Evolutionary conservation across 2,113 vertebrate genomes (phyloP).

Genomic region (Puffinus mauretanicus): DNA sequence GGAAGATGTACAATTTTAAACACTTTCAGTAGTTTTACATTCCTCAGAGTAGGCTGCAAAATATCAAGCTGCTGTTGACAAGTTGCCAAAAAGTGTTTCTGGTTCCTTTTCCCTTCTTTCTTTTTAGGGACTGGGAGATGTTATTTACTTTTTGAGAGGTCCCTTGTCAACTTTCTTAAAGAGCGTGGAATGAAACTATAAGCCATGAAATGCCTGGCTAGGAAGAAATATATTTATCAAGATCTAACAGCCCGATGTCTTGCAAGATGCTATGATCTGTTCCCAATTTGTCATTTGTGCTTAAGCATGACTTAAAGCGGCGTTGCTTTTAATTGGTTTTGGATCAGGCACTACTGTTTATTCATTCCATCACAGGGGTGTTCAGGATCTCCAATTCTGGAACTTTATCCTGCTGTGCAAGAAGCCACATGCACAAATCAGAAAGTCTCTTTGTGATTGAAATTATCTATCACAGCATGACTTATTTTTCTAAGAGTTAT

Average conservation of each 20-base stretch:
- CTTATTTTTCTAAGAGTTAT: background rate
- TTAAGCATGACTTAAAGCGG: conserved; percentile 1
- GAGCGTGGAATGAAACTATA: background rate
- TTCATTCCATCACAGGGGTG: background rate
- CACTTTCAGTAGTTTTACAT: background rate
- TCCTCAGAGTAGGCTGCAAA: background rate
- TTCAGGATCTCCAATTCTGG: background rate
- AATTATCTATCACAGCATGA: background rate
- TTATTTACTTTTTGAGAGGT: background rate
- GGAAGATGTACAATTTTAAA: background rate
- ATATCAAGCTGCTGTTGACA: background rate
- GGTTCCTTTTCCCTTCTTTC: background rate
- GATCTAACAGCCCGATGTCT: background rate
- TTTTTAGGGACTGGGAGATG: background rate
- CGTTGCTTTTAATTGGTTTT: conserved; percentile 30
- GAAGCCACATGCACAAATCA: background rate
- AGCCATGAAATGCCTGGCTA: background rate
- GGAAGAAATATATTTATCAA: background rate
- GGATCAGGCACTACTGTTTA: background rate
- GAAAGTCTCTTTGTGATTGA: background rate
- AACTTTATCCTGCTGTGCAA: background rate
- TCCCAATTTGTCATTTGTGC: background rate
- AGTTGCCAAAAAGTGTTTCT: background rate
- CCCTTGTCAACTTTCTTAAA: conserved; percentile 1
- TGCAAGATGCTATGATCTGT: background rate